A percentile compares a stretch with the other conserved stretches of the same genome.
Conservation (phyloP, 1,140 invertebrate genomes). For the Pectinophora gossypiella region DNA sequence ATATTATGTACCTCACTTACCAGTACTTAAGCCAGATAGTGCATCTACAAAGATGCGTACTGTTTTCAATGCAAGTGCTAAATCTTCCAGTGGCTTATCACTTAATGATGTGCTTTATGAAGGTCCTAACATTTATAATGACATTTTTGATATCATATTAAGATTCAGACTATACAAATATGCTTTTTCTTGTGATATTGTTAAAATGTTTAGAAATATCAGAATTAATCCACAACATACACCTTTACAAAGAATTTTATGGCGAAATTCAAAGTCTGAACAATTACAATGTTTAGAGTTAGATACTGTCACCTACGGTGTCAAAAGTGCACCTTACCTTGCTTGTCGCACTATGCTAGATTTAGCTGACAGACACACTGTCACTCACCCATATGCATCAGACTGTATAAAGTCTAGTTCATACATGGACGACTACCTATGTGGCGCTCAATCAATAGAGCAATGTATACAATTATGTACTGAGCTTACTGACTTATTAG, state of each 20-base stretch:
- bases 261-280: conserved; percentile 26
- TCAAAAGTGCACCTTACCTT: conserved; percentile 36
- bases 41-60: conserved; percentile 43
- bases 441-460: not conserved
- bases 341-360: conserved; percentile 31
- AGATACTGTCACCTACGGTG: conserved; percentile 52
- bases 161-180: conserved; percentile 38
- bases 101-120: conserved; percentile 44
- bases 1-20: conserved; percentile 37
- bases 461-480: conserved; percentile 11
- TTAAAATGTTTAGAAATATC: conserved; percentile 49
- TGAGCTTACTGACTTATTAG: conserved; percentile 23
- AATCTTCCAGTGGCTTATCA: conserved; percentile 30
- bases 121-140: conserved; percentile 45
- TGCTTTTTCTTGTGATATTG: conserved; percentile 42
- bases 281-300: conserved; percentile 28
- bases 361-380: conserved; percentile 26
- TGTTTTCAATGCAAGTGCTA: conserved; percentile 47
- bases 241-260: conserved; percentile 54
- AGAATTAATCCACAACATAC: no score
- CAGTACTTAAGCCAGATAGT: conserved; percentile 23
- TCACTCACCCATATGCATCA: not conserved
- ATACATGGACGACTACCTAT: conserved; percentile 10
- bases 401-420: not conserved
- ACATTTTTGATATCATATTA: conserved; percentile 30